phyloP scores from a whole-genome alignment of 2,888 invertebrate genomes.

The Scaptomyza cyrtandrae region DNA sequence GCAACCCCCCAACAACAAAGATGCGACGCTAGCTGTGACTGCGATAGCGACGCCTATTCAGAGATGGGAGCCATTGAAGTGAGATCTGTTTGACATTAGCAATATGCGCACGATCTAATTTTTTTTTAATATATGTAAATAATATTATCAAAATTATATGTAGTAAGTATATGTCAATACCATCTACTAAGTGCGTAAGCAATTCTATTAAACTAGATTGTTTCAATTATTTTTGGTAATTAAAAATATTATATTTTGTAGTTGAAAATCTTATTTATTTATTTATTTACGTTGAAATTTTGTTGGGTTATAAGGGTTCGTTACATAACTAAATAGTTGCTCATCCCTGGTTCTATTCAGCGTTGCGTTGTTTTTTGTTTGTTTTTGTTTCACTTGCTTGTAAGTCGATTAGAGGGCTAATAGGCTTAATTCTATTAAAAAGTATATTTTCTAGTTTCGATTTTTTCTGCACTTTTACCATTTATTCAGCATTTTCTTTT shows the following conservation, averaged over 20 bases:
- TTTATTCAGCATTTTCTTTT: conserved; percentile 33
- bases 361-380: conserved; percentile 1
- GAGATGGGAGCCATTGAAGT: conserved; percentile 24
- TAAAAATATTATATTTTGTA: not conserved
- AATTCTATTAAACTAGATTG: not conserved
- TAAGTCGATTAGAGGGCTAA: conserved; percentile 57
- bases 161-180: not conserved
- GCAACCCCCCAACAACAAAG: conserved; percentile 6
- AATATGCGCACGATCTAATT: conserved; percentile 12
- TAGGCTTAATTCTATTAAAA: conserved; percentile 43
- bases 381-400: conserved; percentile 3
- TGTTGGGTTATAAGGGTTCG: not conserved
- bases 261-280: not conserved
- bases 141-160: conserved; percentile 15
- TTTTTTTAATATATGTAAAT: conserved; percentile 32
- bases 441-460: not conserved
- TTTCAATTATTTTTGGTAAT: not conserved
- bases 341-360: conserved; percentile 8
- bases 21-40: conserved; percentile 11
- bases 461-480: conserved; percentile 10
- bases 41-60: conserved; percentile 17
- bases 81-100: conserved; percentile 7
- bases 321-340: not conserved
- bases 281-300: not conserved
- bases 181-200: conserved; percentile 16